These are phyloP conservation scores for Notamacropus eugenii DNA, from an alignment of 2,797 vertebrate genomes.

Conservation along the genomic window DNA sequence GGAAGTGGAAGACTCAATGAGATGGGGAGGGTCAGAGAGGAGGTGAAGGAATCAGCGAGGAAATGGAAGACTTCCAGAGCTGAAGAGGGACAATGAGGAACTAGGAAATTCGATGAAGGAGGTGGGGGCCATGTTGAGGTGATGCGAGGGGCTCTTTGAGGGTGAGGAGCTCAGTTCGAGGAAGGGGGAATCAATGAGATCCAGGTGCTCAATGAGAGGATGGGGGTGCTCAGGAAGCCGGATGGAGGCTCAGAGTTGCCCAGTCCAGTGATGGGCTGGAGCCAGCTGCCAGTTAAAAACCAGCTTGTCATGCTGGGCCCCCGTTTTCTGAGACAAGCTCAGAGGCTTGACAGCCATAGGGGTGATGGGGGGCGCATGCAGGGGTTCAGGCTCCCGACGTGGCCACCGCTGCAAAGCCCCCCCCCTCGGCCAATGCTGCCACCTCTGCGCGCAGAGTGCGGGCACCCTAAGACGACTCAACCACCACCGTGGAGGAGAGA, in stretches of 20 bases:
- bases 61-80: neutral
- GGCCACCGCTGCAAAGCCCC: neutral
- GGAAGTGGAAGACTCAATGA: neutral
- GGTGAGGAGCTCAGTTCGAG: neutral
- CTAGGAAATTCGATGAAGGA: no score
- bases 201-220: neutral
- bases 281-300: neutral
- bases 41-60: neutral
- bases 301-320: neutral
- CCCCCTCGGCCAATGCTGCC: neutral
- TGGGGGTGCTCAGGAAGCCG: neutral
- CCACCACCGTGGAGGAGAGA: neutral
- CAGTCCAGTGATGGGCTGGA: neutral
- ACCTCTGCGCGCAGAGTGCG: no score
- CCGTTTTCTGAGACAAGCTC: neutral
- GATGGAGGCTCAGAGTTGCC: neutral
- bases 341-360: neutral
- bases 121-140: no score
- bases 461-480: neutral
- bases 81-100: neutral
- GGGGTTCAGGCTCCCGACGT: neutral
- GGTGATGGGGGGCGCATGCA: neutral
- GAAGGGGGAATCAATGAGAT: neutral
- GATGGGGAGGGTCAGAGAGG: neutral
- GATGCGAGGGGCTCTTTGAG: neutral